Evolutionary conservation across 1,140 invertebrate species (phyloP).

Genomic region (Helicoverpa zea): DNA sequence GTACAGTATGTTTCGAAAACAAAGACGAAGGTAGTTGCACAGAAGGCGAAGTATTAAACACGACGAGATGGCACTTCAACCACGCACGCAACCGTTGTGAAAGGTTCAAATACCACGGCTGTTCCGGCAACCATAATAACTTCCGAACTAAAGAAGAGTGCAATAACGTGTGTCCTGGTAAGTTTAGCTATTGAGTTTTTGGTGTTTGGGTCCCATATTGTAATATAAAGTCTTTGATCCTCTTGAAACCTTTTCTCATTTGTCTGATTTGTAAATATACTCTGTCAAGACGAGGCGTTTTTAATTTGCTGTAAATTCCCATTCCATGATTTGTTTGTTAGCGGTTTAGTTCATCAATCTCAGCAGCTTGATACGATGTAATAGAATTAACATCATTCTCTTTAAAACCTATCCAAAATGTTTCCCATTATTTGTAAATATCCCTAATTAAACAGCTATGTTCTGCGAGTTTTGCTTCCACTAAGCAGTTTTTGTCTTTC

Average conservation of each 20-base stretch:
- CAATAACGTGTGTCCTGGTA: slow-evolving; percentile 92
- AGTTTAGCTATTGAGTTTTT: slow-evolving; percentile 60
- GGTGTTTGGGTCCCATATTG: neutral
- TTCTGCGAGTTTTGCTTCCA: neutral
- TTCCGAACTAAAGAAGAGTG: slow-evolving; percentile 95
- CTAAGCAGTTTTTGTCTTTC: slow-evolving; percentile 43
- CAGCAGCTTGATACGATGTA: no score
- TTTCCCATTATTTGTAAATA: no score
- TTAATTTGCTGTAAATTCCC: neutral
- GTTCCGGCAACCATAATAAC: slow-evolving; percentile 95
- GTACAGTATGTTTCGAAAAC: slow-evolving; percentile 94
- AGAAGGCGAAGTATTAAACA: slow-evolving; percentile 80
- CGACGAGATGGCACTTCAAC: slow-evolving; percentile 93
- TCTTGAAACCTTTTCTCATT: neutral
- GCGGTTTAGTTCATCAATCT: no score
- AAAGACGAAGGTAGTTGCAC: slow-evolving; percentile 88
- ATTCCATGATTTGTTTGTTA: no score
- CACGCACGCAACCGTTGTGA: slow-evolving; percentile 92
- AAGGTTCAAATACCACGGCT: slow-evolving; percentile 90
- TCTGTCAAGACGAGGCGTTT: neutral
- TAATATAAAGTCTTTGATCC: neutral
- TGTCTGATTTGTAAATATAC: slow-evolving; percentile 3
- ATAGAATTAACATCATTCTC: no score
- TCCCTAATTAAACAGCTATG: no score
- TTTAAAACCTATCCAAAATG: no score